Percentiles rank a stretch among this genome's conserved stretches.
Evolutionary conservation across 2,113 vertebrate genomes (phyloP).

Genomic region (Nerophis ophidion): DNA sequence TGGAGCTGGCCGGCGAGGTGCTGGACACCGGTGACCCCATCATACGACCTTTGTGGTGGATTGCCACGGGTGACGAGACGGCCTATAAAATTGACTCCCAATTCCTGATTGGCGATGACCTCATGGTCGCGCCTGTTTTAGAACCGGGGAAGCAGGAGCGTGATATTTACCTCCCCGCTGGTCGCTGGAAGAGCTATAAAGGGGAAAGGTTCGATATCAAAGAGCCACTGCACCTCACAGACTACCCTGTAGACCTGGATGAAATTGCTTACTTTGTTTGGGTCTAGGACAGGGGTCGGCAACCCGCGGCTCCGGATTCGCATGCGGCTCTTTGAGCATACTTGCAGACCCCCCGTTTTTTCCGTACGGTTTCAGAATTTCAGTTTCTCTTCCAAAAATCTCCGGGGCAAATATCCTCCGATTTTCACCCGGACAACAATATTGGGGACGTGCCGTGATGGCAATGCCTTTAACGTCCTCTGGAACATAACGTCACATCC

Average conservation of each 20-base stretch:
- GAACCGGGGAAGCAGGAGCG: slow-evolving; percentile 91
- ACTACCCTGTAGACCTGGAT: slow-evolving; percentile 88
- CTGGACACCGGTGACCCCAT: slow-evolving; percentile 88
- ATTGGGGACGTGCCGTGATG: too few relatives aligned
- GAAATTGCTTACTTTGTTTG: slow-evolving; percentile 91
- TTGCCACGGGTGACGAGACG: slow-evolving; percentile 81
- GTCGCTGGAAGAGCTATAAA: slow-evolving; percentile 94
- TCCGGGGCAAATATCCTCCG: too few relatives aligned
- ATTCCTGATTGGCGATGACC: slow-evolving; percentile 94
- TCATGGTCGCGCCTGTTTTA: slow-evolving; percentile 93
- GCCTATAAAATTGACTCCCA: slow-evolving; percentile 91
- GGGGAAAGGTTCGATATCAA: slow-evolving; percentile 89
- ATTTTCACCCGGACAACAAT: too few relatives aligned
- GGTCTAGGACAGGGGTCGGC: too few relatives aligned
- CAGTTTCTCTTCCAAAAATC: too few relatives aligned
- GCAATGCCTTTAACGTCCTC: too few relatives aligned
- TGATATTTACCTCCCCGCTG: slow-evolving; percentile 88
- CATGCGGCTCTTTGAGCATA: too few relatives aligned
- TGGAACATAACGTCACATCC: too few relatives aligned
- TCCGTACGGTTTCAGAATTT: too few relatives aligned
- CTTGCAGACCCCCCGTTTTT: too few relatives aligned
- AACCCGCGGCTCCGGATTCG: too few relatives aligned
- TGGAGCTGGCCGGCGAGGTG: slow-evolving; percentile 88
- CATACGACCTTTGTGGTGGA: slow-evolving; percentile 97
- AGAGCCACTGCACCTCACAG: slow-evolving; percentile 82